Conservation (phyloP, 2,797 vertebrate genomes). For the Harpagifer antarcticus region DNA sequence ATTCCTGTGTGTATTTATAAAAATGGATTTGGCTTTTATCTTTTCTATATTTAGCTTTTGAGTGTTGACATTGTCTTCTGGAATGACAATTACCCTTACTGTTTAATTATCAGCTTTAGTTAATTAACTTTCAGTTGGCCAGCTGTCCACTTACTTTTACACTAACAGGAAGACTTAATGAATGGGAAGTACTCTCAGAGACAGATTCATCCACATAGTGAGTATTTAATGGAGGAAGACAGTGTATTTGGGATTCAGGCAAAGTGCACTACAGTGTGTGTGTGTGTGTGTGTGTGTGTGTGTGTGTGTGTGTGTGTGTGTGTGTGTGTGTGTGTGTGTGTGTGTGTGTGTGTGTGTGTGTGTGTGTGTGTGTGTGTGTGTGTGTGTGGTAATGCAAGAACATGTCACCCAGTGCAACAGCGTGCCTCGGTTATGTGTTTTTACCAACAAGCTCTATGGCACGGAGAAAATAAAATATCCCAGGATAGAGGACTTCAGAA, state of each 20-base stretch:
- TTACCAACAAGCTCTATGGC: background rate
- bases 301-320: too few species aligned
- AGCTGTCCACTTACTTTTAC: background rate
- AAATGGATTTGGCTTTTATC: background rate
- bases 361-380: too few species aligned
- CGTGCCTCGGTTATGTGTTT: background rate
- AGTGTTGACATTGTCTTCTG: background rate
- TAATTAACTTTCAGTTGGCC: background rate
- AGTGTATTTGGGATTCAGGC: background rate
- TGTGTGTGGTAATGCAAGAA: too few species aligned
- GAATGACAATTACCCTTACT: background rate
- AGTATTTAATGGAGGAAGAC: background rate
- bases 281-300: too few species aligned
- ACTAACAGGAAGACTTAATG: background rate
- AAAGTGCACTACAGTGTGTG: background rate
- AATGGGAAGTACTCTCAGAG: background rate
- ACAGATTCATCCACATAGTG: too few species aligned
- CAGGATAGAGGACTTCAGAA: background rate
- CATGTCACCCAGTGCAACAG: background rate
- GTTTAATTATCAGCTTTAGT: background rate
- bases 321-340: too few species aligned
- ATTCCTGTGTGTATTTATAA: background rate
- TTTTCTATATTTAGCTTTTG: background rate
- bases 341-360: too few species aligned
- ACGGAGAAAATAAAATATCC: background rate